A percentile compares a stretch with the other conserved stretches of the same genome.
phyloP scores from a whole-genome alignment of 1,140 invertebrate genomes.

The Hycleus phaleratus region DNA sequence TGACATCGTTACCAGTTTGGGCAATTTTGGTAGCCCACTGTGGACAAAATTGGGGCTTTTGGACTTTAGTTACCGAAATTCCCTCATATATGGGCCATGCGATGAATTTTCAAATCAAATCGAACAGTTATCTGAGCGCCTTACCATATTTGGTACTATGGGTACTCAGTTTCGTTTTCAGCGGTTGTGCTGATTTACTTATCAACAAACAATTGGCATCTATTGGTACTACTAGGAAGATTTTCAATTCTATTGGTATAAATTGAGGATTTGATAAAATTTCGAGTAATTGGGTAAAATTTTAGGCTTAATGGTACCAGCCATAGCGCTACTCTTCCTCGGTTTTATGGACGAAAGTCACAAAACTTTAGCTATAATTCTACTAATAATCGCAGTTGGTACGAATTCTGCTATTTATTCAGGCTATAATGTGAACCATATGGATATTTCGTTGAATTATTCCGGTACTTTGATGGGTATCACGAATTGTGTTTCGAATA shows the following conservation, averaged over 20 bases:
- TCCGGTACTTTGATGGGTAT: slow-evolving; percentile 67
- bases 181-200: slow-evolving; percentile 54
- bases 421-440: slow-evolving; percentile 59
- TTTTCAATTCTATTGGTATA: slow-evolving; percentile 56
- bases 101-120: slow-evolving; percentile 68
- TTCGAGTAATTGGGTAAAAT: neutral
- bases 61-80: slow-evolving; percentile 84
- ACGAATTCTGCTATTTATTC: slow-evolving; percentile 65
- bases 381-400: slow-evolving; percentile 63
- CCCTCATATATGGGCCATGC: slow-evolving; percentile 83
- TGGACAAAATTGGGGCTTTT: slow-evolving; percentile 89
- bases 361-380: slow-evolving; percentile 46
- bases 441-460: slow-evolving; percentile 64
- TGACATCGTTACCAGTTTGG: slow-evolving; percentile 73
- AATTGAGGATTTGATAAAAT: neutral
- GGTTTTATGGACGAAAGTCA: slow-evolving; percentile 50
- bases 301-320: slow-evolving; percentile 50
- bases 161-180: slow-evolving; percentile 57
- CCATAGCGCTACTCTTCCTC: slow-evolving; percentile 52
- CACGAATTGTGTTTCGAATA: slow-evolving; percentile 64
- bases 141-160: slow-evolving; percentile 73
- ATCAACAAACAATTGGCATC: slow-evolving; percentile 47
- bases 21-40: slow-evolving; percentile 74
- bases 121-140: slow-evolving; percentile 59
- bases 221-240: slow-evolving; percentile 51